Base-by-base conservation (phyloP, 2,113 vertebrate species). In the Ophthalmolycus amberensis region DNA sequence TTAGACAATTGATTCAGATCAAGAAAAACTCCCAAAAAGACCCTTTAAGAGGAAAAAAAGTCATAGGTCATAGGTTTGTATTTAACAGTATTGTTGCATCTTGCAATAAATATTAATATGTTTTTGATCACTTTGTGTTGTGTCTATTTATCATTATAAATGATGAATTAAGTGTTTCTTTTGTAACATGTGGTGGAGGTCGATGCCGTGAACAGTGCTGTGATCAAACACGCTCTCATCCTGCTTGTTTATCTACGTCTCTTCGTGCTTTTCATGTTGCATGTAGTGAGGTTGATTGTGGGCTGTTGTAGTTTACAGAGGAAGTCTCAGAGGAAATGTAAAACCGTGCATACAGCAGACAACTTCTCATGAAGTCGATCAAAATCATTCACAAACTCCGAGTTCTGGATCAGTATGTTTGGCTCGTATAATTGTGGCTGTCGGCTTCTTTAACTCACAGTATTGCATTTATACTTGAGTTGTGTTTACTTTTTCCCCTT, bases 251-350 rank as follows among this genome's bases (percentile, higher is more conserved):
- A 44, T 69, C 52, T 71, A 3, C 5, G 8, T 54, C 52, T 66
- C 12, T 38, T 80, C 3, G 0, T 62, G 34, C 58, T 74, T 75
- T 14, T 46, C 0, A 27, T 40, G 6, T 7, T 66, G 25, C 27
- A 18, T 68, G 52, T 8, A 7, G 16, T 37, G 5, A 12, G 3
- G 2, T 6, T 67, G 15, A 25, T 64, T 75, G 56, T 40, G 42
- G 64, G 48, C 9, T 50, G 11, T 40, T n/a, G 14, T 27, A 62
- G 25, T 73, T 70, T 62, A 72, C 34, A 67, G 32, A 82, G 58
- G 25, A 71, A 74, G 69, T 27, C 15, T 58, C 22, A 66, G 40
- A 77, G 46, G 54, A 83, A 77, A 74, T 18, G 54, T 8, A 9
- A 77, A 16, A 68, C 14, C 6, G 5, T 18, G 25, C 58, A 18